Conservation (phyloP, 2,888 invertebrate genomes). For the Suillia variegata region DNA sequence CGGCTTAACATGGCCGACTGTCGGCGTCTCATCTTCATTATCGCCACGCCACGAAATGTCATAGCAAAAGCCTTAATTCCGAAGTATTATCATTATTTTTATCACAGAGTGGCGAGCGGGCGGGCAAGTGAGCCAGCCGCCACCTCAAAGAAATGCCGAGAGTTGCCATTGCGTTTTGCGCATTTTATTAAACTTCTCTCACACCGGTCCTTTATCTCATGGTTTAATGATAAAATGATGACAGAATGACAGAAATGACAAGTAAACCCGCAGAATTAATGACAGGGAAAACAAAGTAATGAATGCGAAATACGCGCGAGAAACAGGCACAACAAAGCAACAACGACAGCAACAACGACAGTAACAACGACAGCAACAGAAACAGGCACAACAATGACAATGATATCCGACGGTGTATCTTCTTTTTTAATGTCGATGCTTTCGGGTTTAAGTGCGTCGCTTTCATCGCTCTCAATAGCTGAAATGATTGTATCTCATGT, state of each 20-base stretch:
- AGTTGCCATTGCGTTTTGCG: slow-evolving; percentile 30
- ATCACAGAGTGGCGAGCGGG: slow-evolving; percentile 20
- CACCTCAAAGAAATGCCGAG: no score
- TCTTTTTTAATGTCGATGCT: slow-evolving; percentile 1
- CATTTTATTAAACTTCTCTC: slow-evolving; percentile 37
- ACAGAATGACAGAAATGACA: slow-evolving; percentile 40
- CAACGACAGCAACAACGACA: slow-evolving; percentile 2
- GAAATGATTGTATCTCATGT: no score
- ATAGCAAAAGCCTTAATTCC: slow-evolving; percentile 30
- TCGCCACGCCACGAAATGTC: slow-evolving; percentile 21
- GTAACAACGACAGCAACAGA: neutral
- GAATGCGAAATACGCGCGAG: slow-evolving; percentile 24
- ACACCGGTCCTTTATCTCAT: slow-evolving; percentile 33
- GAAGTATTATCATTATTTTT: slow-evolving; percentile 32
- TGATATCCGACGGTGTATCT: neutral
- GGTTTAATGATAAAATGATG: slow-evolving; percentile 40
- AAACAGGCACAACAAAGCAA: no score
- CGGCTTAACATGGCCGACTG: no score
- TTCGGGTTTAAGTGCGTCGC: no score
- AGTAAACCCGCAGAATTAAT: slow-evolving; percentile 38
- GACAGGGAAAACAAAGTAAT: slow-evolving; percentile 33
- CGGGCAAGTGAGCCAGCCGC: neutral
- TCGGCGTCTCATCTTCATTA: neutral
- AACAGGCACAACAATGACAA: neutral
- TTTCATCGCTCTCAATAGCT: no score